Evolutionary conservation across 1,140 invertebrate genomes (phyloP), one percentile per base, ranked within the genome.

Genomic region (Sitodiplosis mosellana): DNA sequence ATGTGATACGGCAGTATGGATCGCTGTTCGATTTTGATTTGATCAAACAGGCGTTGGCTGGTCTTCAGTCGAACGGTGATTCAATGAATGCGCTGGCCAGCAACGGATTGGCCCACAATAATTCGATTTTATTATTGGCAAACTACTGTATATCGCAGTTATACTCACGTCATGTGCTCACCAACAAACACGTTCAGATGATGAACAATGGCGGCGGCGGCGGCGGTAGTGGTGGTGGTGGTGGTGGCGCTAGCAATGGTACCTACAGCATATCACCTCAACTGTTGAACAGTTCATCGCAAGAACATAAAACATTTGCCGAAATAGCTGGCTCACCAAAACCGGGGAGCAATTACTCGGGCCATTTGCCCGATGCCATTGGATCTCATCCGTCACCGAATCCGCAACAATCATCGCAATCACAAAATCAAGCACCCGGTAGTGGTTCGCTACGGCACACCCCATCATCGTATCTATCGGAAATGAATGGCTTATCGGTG

Each of bases 121-220:
- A 76, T 53, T 78, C 79, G 2, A 72, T 83, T 37, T 61, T 82
- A 27, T 78, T 83, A 55, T 68, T 83, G 20, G 77, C 78, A 3
- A 82, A 81, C 53, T 81, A 80, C 52, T 83, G 76, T 58, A 79
- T 76, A 71, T 77, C 77, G 6, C 76, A 79, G 54, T 59, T 82
- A n/a, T 82, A 80, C 60, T 75, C 77, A 33, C 69, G 77, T 36
- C 77, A 81, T 53, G 68, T 78, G 2, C 53, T 77, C 2, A 69
- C 70, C 44, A 76, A 76, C 54, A 74, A 73, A 10, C 45, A 48
- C 33, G 20, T 36, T 19, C 43, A 36, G 14, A 45, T 19, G n/a
- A 22, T 33, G 19, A 33, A 15, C n/a, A 21, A 37, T 2, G 11
- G 10, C 14, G n/a, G 0, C 2, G n/a, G n/a, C n/a, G n/a, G n/a